A percentile compares a stretch with the other conserved stretches of the same genome.
Conservation (phyloP, 2,888 invertebrate genomes). For the Plagodis dolabraria region DNA sequence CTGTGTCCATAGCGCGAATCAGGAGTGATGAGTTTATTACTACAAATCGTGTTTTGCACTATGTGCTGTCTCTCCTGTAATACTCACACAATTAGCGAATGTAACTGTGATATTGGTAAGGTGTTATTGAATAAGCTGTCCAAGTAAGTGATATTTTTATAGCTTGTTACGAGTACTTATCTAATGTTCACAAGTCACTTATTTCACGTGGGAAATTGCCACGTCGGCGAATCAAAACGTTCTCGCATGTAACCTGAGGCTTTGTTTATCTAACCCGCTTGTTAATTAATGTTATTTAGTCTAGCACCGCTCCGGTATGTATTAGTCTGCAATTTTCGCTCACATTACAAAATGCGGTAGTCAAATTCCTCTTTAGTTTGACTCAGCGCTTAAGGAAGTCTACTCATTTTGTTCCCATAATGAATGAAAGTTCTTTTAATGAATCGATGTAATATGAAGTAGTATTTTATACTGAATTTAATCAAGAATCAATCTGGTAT, state of each 20-base stretch:
- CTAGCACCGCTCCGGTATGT: conserved; percentile 40
- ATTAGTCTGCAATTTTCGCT: conserved; percentile 45
- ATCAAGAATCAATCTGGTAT: too few relatives aligned
- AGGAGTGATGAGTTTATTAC: conserved; percentile 35
- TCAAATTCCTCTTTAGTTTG: conserved; percentile 11
- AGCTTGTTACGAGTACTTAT: too few relatives aligned
- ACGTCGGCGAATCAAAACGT: conserved; percentile 42
- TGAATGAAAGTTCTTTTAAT: background rate
- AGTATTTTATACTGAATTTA: background rate
- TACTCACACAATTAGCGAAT: conserved; percentile 30
- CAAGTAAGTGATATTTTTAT: conserved; percentile 29
- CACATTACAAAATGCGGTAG: conserved; percentile 23
- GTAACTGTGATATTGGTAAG: conserved; percentile 37
- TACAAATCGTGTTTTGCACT: conserved; percentile 25
- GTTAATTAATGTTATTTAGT: conserved; percentile 45
- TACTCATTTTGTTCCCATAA: conserved; percentile 5
- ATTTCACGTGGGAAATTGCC: conserved; percentile 54
- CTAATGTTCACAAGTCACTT: conserved; percentile 1
- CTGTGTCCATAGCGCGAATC: background rate
- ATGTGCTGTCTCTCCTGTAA: conserved; percentile 33
- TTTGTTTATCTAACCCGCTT: conserved; percentile 33
- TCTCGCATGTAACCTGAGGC: conserved; percentile 48
- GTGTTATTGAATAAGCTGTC: conserved; percentile 27
- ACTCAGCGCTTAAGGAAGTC: conserved; percentile 9
- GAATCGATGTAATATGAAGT: background rate